A percentile compares a stretch with the other conserved stretches of the same genome.
phyloP scores from a whole-genome alignment of 2,113 vertebrate species.

The Naja naja region DNA sequence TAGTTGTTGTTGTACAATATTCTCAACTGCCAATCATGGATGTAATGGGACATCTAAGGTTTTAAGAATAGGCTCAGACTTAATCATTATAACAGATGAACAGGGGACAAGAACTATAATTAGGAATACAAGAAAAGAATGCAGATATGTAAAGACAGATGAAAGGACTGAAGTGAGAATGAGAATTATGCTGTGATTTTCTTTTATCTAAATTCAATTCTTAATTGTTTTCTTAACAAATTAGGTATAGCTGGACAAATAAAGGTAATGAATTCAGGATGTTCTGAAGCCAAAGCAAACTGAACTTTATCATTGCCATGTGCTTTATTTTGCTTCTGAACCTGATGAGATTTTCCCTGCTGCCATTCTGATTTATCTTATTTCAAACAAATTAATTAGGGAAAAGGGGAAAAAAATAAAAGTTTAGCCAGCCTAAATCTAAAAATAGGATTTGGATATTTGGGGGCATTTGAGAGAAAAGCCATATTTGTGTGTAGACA shows the following conservation, averaged over 20 bases:
- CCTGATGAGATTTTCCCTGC: background rate
- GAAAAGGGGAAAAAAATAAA: slow-evolving; percentile 39
- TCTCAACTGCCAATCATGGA: background rate
- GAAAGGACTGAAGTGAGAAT: slow-evolving; percentile 6
- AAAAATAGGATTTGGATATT: slow-evolving; percentile 41
- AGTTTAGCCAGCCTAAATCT: slow-evolving; percentile 33
- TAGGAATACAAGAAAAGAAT: slow-evolving; percentile 19
- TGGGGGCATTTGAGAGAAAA: slow-evolving; percentile 47
- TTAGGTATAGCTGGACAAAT: slow-evolving; percentile 59
- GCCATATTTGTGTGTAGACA: background rate
- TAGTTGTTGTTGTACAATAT: background rate
- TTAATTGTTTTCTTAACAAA: slow-evolving; percentile 71
- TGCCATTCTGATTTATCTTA: slow-evolving; percentile 31
- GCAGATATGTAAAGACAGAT: slow-evolving; percentile 7
- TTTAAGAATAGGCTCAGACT: background rate
- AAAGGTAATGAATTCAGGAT: slow-evolving; percentile 64
- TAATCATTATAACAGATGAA: background rate
- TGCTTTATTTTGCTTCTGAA: slow-evolving; percentile 35
- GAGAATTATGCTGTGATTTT: slow-evolving; percentile 65
- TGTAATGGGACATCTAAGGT: background rate
- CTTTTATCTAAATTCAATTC: slow-evolving; percentile 68
- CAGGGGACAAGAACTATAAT: background rate
- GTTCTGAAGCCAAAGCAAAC: slow-evolving; percentile 63
- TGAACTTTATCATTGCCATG: slow-evolving; percentile 55
- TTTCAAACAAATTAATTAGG: slow-evolving; percentile 52